Conservation (phyloP, 2,113 vertebrate species). For the Rhadina sibilatrix region DNA sequence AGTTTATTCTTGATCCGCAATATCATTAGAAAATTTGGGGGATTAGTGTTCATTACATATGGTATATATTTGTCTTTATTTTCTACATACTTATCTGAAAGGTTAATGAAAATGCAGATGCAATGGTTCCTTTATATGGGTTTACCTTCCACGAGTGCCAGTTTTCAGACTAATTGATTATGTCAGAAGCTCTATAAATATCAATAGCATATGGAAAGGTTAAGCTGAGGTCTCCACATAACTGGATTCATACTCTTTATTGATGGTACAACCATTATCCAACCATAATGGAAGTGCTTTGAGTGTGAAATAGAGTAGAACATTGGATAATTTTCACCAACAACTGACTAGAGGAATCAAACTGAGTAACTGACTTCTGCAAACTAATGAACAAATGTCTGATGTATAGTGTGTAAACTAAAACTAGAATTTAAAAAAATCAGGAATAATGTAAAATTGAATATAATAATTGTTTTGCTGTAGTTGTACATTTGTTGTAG, state of each 20-base stretch:
- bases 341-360: background rate
- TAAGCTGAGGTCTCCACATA: conserved; percentile 55
- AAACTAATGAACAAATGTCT: background rate
- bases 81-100: conserved; percentile 36
- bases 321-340: conserved; percentile 50
- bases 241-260: conserved; percentile 61
- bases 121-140: conserved; percentile 16
- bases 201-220: conserved; percentile 72
- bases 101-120: conserved; percentile 62
- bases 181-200: conserved; percentile 75
- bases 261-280: conserved; percentile 64
- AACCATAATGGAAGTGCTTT: conserved; percentile 70
- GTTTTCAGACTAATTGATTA: conserved; percentile 69
- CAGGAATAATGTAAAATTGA: background rate
- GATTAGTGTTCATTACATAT: background rate
- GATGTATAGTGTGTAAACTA: background rate
- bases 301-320: conserved; percentile 67
- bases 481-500: too few relatives aligned
- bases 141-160: conserved; percentile 56
- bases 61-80: conserved; percentile 37
- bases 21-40: conserved; percentile 20
- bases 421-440: background rate
- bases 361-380: background rate
- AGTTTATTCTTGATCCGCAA: background rate
- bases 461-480: background rate